These are phyloP conservation scores for Microcaecilia unicolor DNA, from an alignment of 2,797 vertebrate genomes.

Conservation along the genomic window DNA sequence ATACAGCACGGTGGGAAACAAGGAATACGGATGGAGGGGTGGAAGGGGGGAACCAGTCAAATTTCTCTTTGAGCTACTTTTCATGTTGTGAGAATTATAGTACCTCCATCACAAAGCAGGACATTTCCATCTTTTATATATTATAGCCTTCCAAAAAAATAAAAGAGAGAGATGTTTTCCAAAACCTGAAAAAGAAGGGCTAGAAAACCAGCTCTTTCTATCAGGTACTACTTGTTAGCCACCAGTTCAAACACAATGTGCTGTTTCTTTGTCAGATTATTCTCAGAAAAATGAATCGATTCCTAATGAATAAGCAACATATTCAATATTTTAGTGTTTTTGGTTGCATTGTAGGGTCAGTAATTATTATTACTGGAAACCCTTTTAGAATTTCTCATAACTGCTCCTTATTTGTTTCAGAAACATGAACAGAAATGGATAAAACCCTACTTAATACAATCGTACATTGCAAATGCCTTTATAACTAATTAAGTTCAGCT, in stretches of 20 bases:
- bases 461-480: no score
- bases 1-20: slow-evolving; percentile 37
- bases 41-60: slow-evolving; percentile 13
- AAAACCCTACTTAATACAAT: no score
- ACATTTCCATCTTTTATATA: slow-evolving; percentile 33
- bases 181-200: slow-evolving; percentile 4
- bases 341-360: slow-evolving; percentile 22
- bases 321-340: slow-evolving; percentile 32
- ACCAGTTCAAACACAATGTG: not conserved
- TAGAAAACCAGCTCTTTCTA: not conserved
- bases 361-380: slow-evolving; percentile 11
- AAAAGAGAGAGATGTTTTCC: no score
- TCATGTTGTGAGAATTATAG: slow-evolving; percentile 47
- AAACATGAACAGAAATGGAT: slow-evolving; percentile 6
- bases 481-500: no score
- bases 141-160: not conserved
- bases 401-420: not conserved
- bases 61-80: slow-evolving; percentile 45
- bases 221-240: slow-evolving; percentile 12
- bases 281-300: slow-evolving; percentile 17
- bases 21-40: slow-evolving; percentile 23
- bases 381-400: slow-evolving; percentile 11
- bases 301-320: slow-evolving; percentile 27
- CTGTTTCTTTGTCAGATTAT: not conserved
- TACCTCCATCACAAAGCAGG: slow-evolving; percentile 36